phyloP scores from a whole-genome alignment of 2,888 invertebrate species.

The Thalpophila matura region DNA sequence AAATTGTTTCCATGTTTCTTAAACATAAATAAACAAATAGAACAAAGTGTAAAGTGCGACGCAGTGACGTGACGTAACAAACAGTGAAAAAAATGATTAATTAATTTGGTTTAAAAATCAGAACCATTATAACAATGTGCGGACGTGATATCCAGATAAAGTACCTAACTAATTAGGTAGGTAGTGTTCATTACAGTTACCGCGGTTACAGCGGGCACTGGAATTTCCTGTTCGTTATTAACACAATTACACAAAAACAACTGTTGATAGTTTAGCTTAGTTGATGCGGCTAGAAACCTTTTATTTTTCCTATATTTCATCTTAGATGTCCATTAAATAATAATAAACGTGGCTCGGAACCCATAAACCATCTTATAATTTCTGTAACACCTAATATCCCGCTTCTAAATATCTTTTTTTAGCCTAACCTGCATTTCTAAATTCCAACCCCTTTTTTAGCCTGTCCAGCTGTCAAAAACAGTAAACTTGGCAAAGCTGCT shows the following conservation, averaged over 20 bases:
- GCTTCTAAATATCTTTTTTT: not conserved
- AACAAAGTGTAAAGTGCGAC: no score
- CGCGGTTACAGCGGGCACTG: conserved; percentile 35
- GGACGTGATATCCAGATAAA: conserved; percentile 61
- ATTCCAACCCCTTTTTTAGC: conserved; percentile 3
- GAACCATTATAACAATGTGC: conserved; percentile 43
- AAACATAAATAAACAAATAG: no score
- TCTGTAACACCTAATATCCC: not conserved
- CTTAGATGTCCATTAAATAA: no score
- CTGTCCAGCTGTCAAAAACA: conserved; percentile 28
- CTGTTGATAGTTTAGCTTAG: conserved; percentile 8
- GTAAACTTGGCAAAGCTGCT: conserved; percentile 44
- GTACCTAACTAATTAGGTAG: conserved; percentile 49
- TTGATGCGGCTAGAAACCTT: not conserved
- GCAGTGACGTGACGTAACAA: no score
- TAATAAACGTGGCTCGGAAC: no score
- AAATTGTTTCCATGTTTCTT: no score
- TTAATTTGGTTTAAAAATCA: conserved; percentile 13
- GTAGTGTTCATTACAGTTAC: conserved; percentile 43
- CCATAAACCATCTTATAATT: not conserved
- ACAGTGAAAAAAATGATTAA: not conserved
- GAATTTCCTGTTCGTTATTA: conserved; percentile 59
- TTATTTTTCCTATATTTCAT: no score
- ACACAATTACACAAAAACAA: conserved; percentile 38
- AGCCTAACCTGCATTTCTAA: conserved; percentile 8